Evolutionary conservation across 2,797 vertebrate species (phyloP), one percentile per base, ranked within the genome.

Genomic region (Enteromius fasciolatus): DNA sequence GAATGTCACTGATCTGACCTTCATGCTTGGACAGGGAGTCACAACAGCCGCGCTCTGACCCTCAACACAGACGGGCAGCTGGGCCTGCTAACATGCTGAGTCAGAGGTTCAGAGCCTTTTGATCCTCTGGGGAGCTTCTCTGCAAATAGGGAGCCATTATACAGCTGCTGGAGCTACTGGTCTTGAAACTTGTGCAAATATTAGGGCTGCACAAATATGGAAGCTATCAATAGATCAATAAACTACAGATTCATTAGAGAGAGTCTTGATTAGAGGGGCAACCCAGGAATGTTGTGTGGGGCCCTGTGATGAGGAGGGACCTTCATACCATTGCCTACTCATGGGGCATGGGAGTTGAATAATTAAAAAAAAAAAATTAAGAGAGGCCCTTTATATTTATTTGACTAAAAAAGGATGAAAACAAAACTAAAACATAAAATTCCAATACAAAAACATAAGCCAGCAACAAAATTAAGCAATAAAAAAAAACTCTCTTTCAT

Each of bases 11-110:
- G 78, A 48, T 52, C 44, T 74, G 72, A 84, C 81, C 81, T 33
- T n/a, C 46, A 5, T 54, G 79, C 70, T 77, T 25, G 80, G 77
- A 78, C 73, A 81, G 69, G 63, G 75, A 76, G 67, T 41, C 50
- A 74, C 41, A 84, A 67, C 59, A 20, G 61, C 82, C 14, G 4
- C 18, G 59, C 25, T 64, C 78, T 83, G 85, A 89, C 85, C 83
- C 76, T 61, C 67, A 82, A 73, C 76, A 70, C 11, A 33, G 83
- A 76, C 63, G 66, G 70, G 59, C 85, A 87, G 86, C 83, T 87
- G 87, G 83, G 63, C 12, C 76, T 82, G 78, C 69, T 78, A 74
- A 54, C 78, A 80, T 52, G 80, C 76, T 17, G 78, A 75, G 82
- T 76, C 54, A 39, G 70, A 63, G 79, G 70, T 48, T 79, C 36